phyloP scores from a whole-genome alignment of 2,797 vertebrate species.

The Thalassophryne amazonica region DNA sequence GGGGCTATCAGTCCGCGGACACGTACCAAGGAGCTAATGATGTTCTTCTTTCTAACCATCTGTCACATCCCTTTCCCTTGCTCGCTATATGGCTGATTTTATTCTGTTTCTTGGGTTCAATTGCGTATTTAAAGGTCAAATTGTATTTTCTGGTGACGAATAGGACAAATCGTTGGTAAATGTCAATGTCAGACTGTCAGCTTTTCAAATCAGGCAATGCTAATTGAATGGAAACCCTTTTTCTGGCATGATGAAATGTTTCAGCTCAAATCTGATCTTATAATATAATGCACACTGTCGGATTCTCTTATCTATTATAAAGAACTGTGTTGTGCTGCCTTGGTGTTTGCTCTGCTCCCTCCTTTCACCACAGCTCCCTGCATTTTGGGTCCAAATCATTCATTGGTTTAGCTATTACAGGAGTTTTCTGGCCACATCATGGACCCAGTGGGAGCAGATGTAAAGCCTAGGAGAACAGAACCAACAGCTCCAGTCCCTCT shows the following conservation, averaged over 20 bases:
- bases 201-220: slow-evolving; percentile 44
- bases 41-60: slow-evolving; percentile 52
- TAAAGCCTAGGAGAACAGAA: too few species aligned
- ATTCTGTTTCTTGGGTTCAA: slow-evolving; percentile 55
- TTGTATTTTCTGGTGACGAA: slow-evolving; percentile 43
- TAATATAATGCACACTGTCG: not conserved
- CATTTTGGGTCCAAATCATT: too few species aligned
- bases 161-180: slow-evolving; percentile 46
- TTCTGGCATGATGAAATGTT: slow-evolving; percentile 38
- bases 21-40: slow-evolving; percentile 60
- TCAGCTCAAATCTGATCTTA: slow-evolving; percentile 25
- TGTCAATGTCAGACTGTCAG: slow-evolving; percentile 53
- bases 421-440: too few species aligned
- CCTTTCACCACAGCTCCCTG: too few species aligned
- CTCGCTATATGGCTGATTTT: slow-evolving; percentile 54
- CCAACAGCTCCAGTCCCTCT: too few species aligned
- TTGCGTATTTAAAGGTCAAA: slow-evolving; percentile 71
- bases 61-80: slow-evolving; percentile 58
- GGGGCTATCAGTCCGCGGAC: slow-evolving; percentile 54
- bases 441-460: too few species aligned
- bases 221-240: slow-evolving; percentile 18
- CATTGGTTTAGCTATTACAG: too few species aligned
- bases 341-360: too few species aligned
- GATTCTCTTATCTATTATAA: slow-evolving; percentile 16
- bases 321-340: too few species aligned